Percentiles rank a stretch among this genome's conserved stretches.
Evolutionary conservation across 2,113 vertebrate species (phyloP).

Genomic region (Cinclus mexicanus): DNA sequence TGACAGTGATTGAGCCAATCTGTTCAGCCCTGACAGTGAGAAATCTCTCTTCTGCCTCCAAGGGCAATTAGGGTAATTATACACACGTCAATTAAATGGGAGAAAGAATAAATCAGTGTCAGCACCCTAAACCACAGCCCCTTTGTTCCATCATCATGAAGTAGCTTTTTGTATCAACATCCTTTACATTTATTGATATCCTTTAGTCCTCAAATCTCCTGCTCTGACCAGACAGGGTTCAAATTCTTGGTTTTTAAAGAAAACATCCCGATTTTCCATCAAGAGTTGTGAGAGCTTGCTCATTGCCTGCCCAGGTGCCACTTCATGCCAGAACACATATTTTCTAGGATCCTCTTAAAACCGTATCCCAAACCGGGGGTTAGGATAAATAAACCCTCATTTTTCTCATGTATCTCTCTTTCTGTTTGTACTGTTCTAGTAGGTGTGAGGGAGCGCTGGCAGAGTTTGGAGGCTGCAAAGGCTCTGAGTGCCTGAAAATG

Average conservation of each 20-base stretch:
- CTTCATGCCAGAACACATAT: background rate
- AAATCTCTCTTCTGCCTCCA: background rate
- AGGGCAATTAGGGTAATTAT: background rate
- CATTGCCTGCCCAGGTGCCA: background rate
- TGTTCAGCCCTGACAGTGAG: background rate
- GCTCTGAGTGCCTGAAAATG: background rate
- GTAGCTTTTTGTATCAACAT: background rate
- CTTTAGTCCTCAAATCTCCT: background rate
- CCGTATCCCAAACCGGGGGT: background rate
- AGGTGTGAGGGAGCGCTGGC: background rate
- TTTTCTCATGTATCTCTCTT: background rate
- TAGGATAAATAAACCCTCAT: background rate
- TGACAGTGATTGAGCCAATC: background rate
- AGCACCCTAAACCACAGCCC: background rate
- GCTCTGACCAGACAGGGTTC: background rate
- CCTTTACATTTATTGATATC: background rate
- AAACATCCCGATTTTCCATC: background rate
- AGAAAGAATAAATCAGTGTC: background rate
- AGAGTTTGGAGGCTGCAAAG: background rate
- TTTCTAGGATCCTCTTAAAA: background rate
- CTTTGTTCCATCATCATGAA: background rate
- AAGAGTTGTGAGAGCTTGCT: background rate
- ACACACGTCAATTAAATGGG: background rate
- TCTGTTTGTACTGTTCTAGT: background rate
- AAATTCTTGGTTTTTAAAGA: background rate